Evolutionary conservation across 2,797 vertebrate species (phyloP).

Genomic region (Tragopan temminckii): DNA sequence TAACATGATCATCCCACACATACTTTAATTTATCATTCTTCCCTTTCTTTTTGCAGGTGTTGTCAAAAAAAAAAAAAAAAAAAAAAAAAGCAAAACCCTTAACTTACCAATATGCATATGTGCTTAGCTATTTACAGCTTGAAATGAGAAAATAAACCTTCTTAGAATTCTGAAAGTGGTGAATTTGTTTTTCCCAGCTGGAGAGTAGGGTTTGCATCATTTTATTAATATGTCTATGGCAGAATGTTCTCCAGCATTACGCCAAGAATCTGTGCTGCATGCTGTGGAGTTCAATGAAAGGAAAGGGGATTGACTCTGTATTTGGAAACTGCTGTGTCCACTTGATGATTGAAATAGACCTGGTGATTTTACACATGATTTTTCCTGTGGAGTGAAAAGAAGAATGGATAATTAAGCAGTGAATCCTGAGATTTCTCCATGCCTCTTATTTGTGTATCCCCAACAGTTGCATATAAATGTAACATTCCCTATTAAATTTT

Average conservation of each 20-base stretch:
- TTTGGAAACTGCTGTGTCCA: not conserved
- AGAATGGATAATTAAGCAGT: not conserved
- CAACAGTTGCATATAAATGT: not conserved
- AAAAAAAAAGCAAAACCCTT: constrained; percentile 23
- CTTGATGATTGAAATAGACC: not conserved
- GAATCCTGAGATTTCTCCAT: not conserved
- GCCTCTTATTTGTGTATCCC: not conserved
- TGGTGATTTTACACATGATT: not conserved
- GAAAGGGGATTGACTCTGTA: not conserved
- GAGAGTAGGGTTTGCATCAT: constrained; percentile 22
- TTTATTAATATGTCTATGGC: not conserved
- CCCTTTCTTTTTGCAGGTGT: constrained; percentile 60
- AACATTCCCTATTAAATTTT: not conserved
- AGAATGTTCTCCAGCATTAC: constrained; percentile 14
- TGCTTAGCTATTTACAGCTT: constrained; percentile 46
- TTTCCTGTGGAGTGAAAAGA: not conserved
- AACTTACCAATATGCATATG: constrained; percentile 26
- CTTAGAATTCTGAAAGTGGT: constrained; percentile 32
- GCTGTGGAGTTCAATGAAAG: not conserved
- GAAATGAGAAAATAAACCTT: constrained; percentile 48
- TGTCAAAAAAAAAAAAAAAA: constrained; percentile 46
- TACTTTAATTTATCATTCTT: constrained; percentile 47
- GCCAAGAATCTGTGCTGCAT: not conserved
- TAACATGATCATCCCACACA: constrained; percentile 52
- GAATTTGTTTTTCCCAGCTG: constrained; percentile 48